Base-by-base conservation (phyloP, 2,113 vertebrate species). In the Petromus typicus region DNA sequence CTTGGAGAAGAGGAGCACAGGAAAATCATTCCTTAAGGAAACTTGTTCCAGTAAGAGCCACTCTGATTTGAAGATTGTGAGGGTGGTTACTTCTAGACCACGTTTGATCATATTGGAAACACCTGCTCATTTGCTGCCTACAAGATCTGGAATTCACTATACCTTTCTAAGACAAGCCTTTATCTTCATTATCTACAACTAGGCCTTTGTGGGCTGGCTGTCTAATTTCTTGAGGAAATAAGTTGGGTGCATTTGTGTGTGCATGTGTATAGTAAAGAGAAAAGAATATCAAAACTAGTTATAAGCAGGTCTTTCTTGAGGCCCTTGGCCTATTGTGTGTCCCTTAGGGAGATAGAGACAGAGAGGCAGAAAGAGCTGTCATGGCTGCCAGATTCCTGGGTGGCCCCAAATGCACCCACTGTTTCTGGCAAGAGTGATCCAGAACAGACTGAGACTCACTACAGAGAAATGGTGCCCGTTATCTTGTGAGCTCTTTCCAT, bases 141-240 rank as follows among this genome's bases (percentile, higher is more conserved):
- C 59, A 30, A 64, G 67, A 84, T 18, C 34, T 66, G 69, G 32
- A 43, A 64, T 86, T 90, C 57, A 67, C 81, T 75, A 76, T 59
- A 63, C 25, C 91, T 90, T 94, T 86, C 78, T 69, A 90, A 73
- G 51, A 59, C 57, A 66, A 96, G 64, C 16, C 34, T 79, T 78
- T 59, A 30, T 94, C 83, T 59, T 93, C 84, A 64, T 93, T 80
- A 95, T 93, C 37, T 34, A 93, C 59, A 16, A 91, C 80, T 69
- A 94, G 37, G 66, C 37, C 30, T 76, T 66, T 16, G 43, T 83
- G 79, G 56, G 56, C 11, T 89, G 56, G 56, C 11, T 89, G 45
- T 82, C 61, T 45, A 11, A 51, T 69, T 43, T 83, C 34, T 63
- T 67, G 63, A 79, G 43, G 43, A 45, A 91, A 83, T 89, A 82